Percentiles rank a stretch among this genome's conserved stretches.
Evolutionary conservation across 2,113 vertebrate species (phyloP).

Genomic region (Gallinago paraguaiae): DNA sequence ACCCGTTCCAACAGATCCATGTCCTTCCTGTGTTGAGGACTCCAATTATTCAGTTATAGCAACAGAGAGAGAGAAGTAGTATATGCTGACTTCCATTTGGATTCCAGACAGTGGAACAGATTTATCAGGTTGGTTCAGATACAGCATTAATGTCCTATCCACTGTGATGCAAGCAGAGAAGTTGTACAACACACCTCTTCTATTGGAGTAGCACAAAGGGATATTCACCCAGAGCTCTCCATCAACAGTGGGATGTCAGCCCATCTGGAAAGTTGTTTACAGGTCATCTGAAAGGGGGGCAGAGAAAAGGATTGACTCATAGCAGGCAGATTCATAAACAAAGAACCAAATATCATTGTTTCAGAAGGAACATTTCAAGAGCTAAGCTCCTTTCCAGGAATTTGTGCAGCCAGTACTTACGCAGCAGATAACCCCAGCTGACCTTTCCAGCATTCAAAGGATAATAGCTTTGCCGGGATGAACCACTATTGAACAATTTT

Average conservation of each 20-base stretch:
- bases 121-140: neutral
- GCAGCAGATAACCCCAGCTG: neutral
- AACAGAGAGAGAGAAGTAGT: neutral
- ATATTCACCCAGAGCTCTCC: neutral
- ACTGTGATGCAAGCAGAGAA: neutral
- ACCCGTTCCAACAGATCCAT: too few relatives aligned
- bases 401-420: neutral
- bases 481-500: neutral
- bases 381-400: neutral
- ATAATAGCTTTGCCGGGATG: neutral
- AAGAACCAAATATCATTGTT: neutral
- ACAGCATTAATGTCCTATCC: neutral
- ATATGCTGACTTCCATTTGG: neutral
- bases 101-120: neutral
- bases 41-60: neutral
- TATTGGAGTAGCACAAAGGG: neutral
- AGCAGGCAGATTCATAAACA: constrained; percentile 11
- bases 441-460: neutral
- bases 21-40: too few relatives aligned
- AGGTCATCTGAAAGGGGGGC: neutral
- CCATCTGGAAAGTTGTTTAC: constrained; percentile 7
- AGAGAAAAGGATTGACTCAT: neutral
- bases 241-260: neutral
- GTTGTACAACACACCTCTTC: neutral
- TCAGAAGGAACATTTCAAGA: neutral